Evolutionary conservation across 2,797 vertebrate species (phyloP), one percentile per base, ranked within the genome.

Genomic region (Emydoidea blandingii): DNA sequence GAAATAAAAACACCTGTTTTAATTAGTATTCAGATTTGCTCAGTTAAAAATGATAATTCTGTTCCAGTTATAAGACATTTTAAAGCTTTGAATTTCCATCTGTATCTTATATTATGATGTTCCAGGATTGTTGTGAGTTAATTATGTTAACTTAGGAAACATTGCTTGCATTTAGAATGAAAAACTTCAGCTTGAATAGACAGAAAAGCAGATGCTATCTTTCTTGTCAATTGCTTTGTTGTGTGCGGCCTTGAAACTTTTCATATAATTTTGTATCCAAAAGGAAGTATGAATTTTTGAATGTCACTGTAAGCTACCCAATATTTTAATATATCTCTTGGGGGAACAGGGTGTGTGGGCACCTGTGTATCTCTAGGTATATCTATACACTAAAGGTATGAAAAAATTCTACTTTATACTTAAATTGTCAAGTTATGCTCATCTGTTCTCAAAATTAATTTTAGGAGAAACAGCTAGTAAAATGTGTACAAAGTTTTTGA

Each of bases 51-150:
- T 97, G 87, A 96, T 98, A 98, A 98, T 98, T 98, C 97, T 97
- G 96, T 97, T 95, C 94, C 96, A 97, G 97, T 94, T 96, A 97
- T 96, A 92, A 97, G 97, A 97, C 97, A 97, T 98, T 97, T 98
- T 98, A 97, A 98, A 98, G 98, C 98, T 98, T 98, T 98, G 98
- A 97, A 97, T 98, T 98, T 98, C 98, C 98, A 98, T 98, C 98
- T 98, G 98, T 97, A 98, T 98, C 96, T 97, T 97, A 98, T 98
- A 98, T 98, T 97, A 97, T 97, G 97, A 98, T 98, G 98, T 98
- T 98, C 97, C 97, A 94, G 98, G 98, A 98, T 97, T 98, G 97
- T 98, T 96, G 86, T 97, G 97, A 98, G 98, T 98, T 98, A 98
- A 98, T 98, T 98, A 98, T 98, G 97, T 98, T 98, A 98, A 98